Base-by-base conservation (phyloP, 2,797 vertebrate species). In the Gadopsis marmoratus region DNA sequence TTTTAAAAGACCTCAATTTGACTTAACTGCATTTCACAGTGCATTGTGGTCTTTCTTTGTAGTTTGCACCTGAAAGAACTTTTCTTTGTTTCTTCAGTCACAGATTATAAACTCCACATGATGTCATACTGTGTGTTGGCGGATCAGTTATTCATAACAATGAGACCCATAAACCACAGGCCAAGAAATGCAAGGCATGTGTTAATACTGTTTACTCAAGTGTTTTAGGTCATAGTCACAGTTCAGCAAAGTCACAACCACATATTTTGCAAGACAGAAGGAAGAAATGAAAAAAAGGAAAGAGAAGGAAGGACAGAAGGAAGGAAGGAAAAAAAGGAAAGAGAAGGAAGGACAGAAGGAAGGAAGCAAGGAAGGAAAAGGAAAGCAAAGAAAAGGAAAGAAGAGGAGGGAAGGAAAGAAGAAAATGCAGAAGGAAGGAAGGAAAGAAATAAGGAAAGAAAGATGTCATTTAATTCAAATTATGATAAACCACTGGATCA, bases 121-220 rank as follows among this genome's bases (percentile, higher is more conserved):
- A 43, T 60, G 51, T 50, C 33, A 54, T n/a, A 7, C 50, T 45
- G 54, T 75, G 33, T 48, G 45, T 12, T 14, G 0, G 64, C 8
- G n/a, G 56, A 60, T 26, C 4, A 53, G 31, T 71, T 59, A 63
- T 66, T 71, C 11, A 33, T 19, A 37, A 60, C 31, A 41, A 55
- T 53, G 29, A 62, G 51, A 72, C 50, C 48, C 39, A 41, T 31
- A 26, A 50, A 33, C 37, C 51, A 45, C 35, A 67, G 41, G 62
- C 23, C 21, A 39, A 19, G 17, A n/a, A 39, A 48, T 39, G 33
- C 43, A 33, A 19, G 17, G 14, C 13, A 19, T 48, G 4, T 16
- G 45, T 21, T 47, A 19, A 64, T 14, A 33, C 9, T 1, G 54
- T 35, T 31, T 54, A 35, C 29, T 35, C 17, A 54, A 29, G 26